Evolutionary conservation across 2,113 vertebrate species (phyloP), one percentile per base, ranked within the genome.

Genomic region (Trichechus manatus): DNA sequence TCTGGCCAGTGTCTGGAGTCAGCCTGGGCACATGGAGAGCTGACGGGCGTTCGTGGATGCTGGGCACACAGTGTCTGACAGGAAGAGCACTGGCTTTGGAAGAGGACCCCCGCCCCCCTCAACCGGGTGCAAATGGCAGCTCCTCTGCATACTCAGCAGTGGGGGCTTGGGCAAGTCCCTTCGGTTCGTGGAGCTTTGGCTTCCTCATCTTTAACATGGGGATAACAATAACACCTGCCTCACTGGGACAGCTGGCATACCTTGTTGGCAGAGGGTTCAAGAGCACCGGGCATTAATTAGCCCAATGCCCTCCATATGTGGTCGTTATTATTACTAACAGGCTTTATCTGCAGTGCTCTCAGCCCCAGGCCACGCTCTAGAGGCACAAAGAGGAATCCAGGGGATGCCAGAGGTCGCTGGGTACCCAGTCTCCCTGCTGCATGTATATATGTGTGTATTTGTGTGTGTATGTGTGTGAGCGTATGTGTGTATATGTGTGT

Each of bases 41-140:
- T 59, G 33, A 33, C 9, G 1, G 5, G 50, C n/a, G 0, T 15
- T 3, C 29, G 27, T 47, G 47, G 29, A 19, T 23, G 50, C 81
- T 22, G 29, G n/a, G 4, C 6, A 3, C n/a, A 27, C 53, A 22
- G 33, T 27, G 8, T 33, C 68, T 84, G 42, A n/a, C 5, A 3
- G 9, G 47, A 78, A 74, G 4, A 33, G 15, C 68, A 15, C 59
- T 63, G 47, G 47, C 72, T 66, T 61, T 11, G 63, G 61, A 59
- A 50, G 22, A 4, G 66, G 36, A 14, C 29, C 10, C 25, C 0
- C 9, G 17, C 3, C 27, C 27, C 64, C 64, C 42, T 3, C 53
- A 56, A 56, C 27, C 83, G 79, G 31, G 42, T 56, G 17, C 56
- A 25, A n/a, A 29, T 5, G 0, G 23, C 75, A 33, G 8, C 70